These are phyloP conservation scores for Agonopterix alstromeriana DNA, from an alignment of 2,888 invertebrate genomes.

Conservation along the genomic window DNA sequence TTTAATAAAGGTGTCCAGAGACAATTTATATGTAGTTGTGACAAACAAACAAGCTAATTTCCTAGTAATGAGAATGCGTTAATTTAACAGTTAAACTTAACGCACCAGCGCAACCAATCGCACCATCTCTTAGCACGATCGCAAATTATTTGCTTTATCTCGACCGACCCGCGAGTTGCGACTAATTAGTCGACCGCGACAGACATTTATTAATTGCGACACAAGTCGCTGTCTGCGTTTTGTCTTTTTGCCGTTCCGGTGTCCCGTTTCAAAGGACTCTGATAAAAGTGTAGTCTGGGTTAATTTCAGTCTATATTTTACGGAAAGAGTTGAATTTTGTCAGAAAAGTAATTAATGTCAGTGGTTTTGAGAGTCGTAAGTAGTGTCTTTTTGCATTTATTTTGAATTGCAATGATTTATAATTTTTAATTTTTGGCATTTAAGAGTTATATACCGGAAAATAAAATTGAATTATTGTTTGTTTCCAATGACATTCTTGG, in stretches of 20 bases:
- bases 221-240: slow-evolving; percentile 46
- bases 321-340: background rate
- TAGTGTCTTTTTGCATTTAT: too few species aligned
- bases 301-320: slow-evolving; percentile 3
- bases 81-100: slow-evolving; percentile 8
- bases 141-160: slow-evolving; percentile 52
- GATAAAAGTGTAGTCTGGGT: slow-evolving; percentile 28
- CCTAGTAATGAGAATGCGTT: slow-evolving; percentile 1
- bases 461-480: too few species aligned
- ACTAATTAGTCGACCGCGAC: slow-evolving; percentile 66
- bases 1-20: too few species aligned
- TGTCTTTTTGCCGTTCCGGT: slow-evolving; percentile 37
- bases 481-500: too few species aligned
- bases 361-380: slow-evolving; percentile 1
- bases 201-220: slow-evolving; percentile 72
- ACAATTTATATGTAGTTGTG: too few species aligned
- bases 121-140: slow-evolving; percentile 17
- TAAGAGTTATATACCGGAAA: too few species aligned
- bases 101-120: slow-evolving; percentile 29
- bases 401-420: too few species aligned
- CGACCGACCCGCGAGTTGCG: slow-evolving; percentile 46
- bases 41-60: background rate
- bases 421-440: too few species aligned
- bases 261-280: slow-evolving; percentile 49
- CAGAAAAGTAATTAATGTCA: background rate